Conservation (phyloP, 2,797 vertebrate genomes). For the Poliocrania exsul region DNA sequence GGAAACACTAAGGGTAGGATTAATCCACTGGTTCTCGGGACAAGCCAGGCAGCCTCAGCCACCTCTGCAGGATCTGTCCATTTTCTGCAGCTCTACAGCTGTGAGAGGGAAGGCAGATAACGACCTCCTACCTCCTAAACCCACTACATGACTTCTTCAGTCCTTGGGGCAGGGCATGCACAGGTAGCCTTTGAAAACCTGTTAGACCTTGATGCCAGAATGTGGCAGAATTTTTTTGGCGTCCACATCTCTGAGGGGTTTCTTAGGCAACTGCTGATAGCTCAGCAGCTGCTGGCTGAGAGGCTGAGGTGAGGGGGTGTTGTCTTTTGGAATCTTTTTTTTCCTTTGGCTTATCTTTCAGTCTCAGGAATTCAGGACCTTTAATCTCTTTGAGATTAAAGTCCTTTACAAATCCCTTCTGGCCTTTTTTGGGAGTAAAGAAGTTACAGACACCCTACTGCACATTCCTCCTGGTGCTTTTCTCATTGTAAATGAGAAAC, state of each 20-base stretch:
- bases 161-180: not conserved
- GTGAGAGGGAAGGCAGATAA: not conserved
- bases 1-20: not conserved
- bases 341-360: slow-evolving; percentile 64
- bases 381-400: slow-evolving; percentile 71
- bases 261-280: not conserved
- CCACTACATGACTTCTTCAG: not conserved
- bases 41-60: not conserved
- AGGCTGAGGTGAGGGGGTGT: not conserved
- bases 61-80: rapidly evolving
- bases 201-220: not conserved
- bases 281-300: not conserved
- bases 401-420: slow-evolving; percentile 57
- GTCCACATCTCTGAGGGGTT: not conserved
- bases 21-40: rapidly evolving
- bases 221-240: not conserved
- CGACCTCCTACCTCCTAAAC: not conserved
- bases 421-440: slow-evolving; percentile 56
- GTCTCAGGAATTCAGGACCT: slow-evolving; percentile 65
- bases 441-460: slow-evolving; percentile 40
- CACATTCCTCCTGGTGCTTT: slow-evolving; percentile 29
- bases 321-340: slow-evolving; percentile 63
- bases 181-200: not conserved
- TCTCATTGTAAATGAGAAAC: slow-evolving; percentile 17
- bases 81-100: not conserved